Evolutionary conservation across 2,797 vertebrate genomes (phyloP), one percentile per base, ranked within the genome.

Genomic region (Moxostoma hubbsi): DNA sequence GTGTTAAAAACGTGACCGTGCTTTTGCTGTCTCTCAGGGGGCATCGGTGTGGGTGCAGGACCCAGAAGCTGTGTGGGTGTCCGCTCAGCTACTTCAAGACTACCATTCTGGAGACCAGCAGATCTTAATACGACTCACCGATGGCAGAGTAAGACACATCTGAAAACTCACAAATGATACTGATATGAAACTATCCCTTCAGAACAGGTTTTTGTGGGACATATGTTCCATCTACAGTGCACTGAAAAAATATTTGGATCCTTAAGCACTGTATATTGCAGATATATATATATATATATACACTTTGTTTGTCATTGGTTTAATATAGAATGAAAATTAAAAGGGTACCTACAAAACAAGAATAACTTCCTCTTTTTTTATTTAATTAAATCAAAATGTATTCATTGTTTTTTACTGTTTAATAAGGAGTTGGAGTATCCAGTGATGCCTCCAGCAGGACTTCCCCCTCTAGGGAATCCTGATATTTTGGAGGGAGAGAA

Each of bases 41-140:
- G 90, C 91, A 0, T 77, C 81, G 61, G 93, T 95, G 82, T 95
- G 95, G 95, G 89, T 95, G 78, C 92, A 94, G 50, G 93, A 96
- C 78, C 85, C 85, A 2, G 84, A 88, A 1, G 81, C 90, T n/a
- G 94, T 95, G 64, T 95, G 95, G 94, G 87, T 87, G 75, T 92
- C 84, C 5, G 93, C 93, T 59, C 89, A 91, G 68, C 84, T 94
- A 50, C 90, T 92, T 15, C 88, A 87, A 80, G 87, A 89, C 87
- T 94, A 91, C 87, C 81, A 55, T 45, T 87, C 90, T 61, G 95
- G 89, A 80, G 91, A 93, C 0, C 1, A 85, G 0, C 5, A 87
- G 5, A 87, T 96, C 6, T 79, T 83, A 13, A 90, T 96, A 4
- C 71, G 85, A 83, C 90, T 95, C 73, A 79, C 83, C 5, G 84